Conservation (phyloP, 2,113 vertebrate genomes). For the Clupea harengus region DNA sequence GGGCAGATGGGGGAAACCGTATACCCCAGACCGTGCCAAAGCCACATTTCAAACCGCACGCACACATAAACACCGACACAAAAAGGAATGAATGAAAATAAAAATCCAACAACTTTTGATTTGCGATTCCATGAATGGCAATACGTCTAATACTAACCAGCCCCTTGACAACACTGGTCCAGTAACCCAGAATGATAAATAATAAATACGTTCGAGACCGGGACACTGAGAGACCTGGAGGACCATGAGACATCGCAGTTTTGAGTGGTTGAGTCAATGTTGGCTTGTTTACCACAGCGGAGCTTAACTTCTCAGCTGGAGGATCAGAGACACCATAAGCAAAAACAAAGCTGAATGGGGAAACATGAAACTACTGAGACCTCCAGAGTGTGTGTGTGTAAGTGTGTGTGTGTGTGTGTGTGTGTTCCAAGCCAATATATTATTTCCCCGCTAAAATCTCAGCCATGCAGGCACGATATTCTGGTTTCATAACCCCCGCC, state of each 20-base stretch:
- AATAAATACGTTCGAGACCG: not conserved
- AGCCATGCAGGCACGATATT: not conserved
- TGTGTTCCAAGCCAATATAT: not conserved
- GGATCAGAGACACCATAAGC: not conserved
- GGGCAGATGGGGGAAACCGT: not conserved
- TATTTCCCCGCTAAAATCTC: not conserved
- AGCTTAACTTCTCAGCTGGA: not conserved
- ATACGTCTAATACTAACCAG: not conserved
- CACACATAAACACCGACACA: not conserved
- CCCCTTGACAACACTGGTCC: not conserved
- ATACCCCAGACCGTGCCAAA: not conserved
- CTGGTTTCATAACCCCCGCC: constrained; percentile 5
- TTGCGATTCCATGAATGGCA: not conserved
- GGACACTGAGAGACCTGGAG: not conserved
- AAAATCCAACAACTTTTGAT: not conserved
- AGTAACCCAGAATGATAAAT: not conserved
- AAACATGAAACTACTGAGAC: constrained; percentile 1
- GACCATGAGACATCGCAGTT: not conserved
- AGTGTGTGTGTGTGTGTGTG: not conserved
- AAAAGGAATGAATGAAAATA: not conserved
- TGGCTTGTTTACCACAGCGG: not conserved
- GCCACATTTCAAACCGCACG: not conserved
- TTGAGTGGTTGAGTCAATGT: not conserved
- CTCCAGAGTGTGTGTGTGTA: not conserved
- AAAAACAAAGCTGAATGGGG: constrained; percentile 6